Percentiles rank a stretch among this genome's conserved stretches.
Evolutionary conservation across 2,888 invertebrate species (phyloP).

Genomic region (Eretmocerus hayati): DNA sequence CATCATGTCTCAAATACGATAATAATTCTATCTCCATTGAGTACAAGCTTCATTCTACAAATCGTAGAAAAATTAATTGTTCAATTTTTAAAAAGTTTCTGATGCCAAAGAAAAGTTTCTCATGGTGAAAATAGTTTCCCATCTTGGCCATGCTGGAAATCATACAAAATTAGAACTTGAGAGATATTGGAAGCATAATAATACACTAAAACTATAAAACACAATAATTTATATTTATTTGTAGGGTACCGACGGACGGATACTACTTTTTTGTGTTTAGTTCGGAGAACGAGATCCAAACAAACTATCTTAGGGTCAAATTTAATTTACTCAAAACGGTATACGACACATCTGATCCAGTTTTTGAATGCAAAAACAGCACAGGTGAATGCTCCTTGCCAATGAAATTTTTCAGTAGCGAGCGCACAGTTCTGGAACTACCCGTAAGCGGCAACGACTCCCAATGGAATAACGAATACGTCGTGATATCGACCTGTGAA

Average conservation of each 20-base stretch:
- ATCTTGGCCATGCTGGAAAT: no score
- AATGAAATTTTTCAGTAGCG: slow-evolving; percentile 62
- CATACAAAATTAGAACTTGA: no score
- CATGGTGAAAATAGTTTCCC: no score
- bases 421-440: slow-evolving; percentile 64
- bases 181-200: no score
- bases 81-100: no score
- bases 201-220: no score
- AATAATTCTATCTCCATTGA: no score
- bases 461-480: slow-evolving; percentile 67
- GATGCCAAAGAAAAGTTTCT: no score
- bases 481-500: slow-evolving; percentile 67
- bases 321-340: slow-evolving; percentile 65
- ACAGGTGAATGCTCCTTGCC: slow-evolving; percentile 58
- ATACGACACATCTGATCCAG: slow-evolving; percentile 59
- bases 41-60: no score
- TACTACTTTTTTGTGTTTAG: slow-evolving; percentile 80
- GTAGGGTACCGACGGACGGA: slow-evolving; percentile 65
- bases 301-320: slow-evolving; percentile 62
- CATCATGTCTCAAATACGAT: no score
- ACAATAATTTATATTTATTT: not conserved
- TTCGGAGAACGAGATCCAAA: slow-evolving; percentile 70
- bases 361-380: slow-evolving; percentile 58
- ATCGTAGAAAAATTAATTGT: no score
- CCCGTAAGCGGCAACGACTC: slow-evolving; percentile 60